Conservation (phyloP, 1,140 invertebrate genomes). For the Nebria ingens region DNA sequence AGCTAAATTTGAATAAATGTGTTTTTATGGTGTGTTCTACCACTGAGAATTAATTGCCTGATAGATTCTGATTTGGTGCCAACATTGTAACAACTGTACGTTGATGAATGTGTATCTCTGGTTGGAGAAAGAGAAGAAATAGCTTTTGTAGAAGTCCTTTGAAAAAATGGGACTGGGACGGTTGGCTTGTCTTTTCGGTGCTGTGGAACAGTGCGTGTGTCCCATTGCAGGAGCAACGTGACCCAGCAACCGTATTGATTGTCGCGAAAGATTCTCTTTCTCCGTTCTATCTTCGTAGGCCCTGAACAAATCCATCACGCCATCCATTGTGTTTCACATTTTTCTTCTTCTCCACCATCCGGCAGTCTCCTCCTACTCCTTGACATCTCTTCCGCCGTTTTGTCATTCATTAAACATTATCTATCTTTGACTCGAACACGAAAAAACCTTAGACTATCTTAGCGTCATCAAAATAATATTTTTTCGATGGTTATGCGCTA, state of each 20-base stretch:
- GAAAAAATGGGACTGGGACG: conserved; percentile 1
- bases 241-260: conserved; percentile 21
- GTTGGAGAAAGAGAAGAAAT: background rate
- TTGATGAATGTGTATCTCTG: background rate
- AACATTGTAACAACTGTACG: background rate
- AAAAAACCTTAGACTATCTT: too few species aligned
- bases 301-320: conserved; percentile 2
- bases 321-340: conserved; percentile 16
- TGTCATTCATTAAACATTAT: conserved; percentile 9
- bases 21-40: too few species aligned
- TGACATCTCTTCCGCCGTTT: background rate
- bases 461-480: too few species aligned
- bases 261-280: conserved; percentile 17
- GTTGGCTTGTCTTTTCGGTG: conserved; percentile 4
- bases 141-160: background rate
- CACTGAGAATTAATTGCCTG: too few species aligned
- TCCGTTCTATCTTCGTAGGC: background rate
- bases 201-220: conserved; percentile 16
- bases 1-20: too few species aligned
- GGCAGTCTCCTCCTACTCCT: background rate
- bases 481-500: too few species aligned
- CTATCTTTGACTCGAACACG: background rate
- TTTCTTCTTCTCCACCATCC: conserved; percentile 13
- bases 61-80: too few species aligned
- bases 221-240: conserved; percentile 8